Base-by-base conservation (phyloP, 2,888 invertebrate species). In the Lathronympha strigana region DNA sequence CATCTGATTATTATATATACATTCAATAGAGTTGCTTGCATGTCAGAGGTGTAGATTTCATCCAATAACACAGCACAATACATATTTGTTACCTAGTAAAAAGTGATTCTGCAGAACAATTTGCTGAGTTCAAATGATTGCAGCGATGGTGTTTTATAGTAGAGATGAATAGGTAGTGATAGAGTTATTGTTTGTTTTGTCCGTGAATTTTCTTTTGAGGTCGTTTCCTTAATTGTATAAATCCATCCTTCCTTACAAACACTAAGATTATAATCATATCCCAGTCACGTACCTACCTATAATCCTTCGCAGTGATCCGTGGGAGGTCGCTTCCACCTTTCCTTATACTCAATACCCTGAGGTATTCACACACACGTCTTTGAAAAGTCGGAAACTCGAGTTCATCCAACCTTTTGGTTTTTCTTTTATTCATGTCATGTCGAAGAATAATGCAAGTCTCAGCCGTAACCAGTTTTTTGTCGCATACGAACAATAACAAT, bases 391-490 rank as follows among this genome's bases (percentile, higher is more conserved):
- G 25, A 36, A 60, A 25, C 31, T 21, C 21, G 15, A 40, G 40
- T 33, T 54, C 28, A 15, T 40, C 45, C 36, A 45, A 45, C 43
- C 25, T 17, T 45, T 45, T 21, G 45, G 38, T 36, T 43, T 58
- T 53, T 64, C 25, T 11, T 33, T 36, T 51, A 40, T 62, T 21
- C 45, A 49, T 50, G 45, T 40, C 50, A 23, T 9, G 38, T 13
- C n/a, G 49, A 40, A 63, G 36, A 45, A 36, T 13, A 43, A 36
- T 45, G 15, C 43, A 43, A 62, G 43, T n/a, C 28, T 11, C 36
- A 11, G n/a, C 68, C 69, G 74, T 73, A 75, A 76, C 71, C 73
- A 72, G 76, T 76, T 77, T 57, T 79, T 74, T 77, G 73, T 47
- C 73, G 71, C 73, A 73, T 73, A 61, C 69, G 49, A 51, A 76